Percentiles rank a stretch among this genome's conserved stretches.
Evolutionary conservation across 1,140 invertebrate genomes (phyloP).

Genomic region (Frieseomelitta varia): DNA sequence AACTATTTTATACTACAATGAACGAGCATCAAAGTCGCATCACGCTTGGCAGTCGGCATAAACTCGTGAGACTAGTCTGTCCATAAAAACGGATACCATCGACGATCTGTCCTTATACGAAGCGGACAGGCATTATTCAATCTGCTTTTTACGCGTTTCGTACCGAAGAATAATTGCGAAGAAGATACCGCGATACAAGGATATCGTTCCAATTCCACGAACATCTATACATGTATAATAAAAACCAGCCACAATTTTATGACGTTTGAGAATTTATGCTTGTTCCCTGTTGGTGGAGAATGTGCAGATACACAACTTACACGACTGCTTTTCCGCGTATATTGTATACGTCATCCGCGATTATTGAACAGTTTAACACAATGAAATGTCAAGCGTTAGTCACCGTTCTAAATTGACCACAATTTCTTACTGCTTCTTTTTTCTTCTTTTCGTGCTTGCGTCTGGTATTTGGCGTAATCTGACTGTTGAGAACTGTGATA

Average conservation of each 20-base stretch:
- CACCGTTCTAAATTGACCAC: background rate
- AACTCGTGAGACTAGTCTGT: background rate
- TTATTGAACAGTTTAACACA: constrained; percentile 10
- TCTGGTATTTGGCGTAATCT: background rate
- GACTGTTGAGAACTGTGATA: background rate
- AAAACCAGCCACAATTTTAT: background rate
- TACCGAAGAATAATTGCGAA: constrained; percentile 20
- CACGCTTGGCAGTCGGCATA: background rate
- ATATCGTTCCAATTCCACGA: constrained; percentile 21
- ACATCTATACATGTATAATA: constrained; percentile 2
- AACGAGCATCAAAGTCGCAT: background rate
- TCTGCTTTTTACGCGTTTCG: background rate
- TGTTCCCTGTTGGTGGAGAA: background rate
- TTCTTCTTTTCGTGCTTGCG: background rate
- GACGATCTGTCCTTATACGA: constrained; percentile 30
- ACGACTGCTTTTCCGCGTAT: constrained; percentile 9
- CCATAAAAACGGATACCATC: background rate
- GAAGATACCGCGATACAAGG: constrained; percentile 19
- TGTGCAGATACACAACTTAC: background rate
- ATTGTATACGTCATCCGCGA: constrained; percentile 10
- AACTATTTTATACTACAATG: background rate
- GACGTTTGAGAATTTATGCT: background rate
- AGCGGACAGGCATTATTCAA: constrained; percentile 5
- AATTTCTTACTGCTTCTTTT: background rate
- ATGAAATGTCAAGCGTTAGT: constrained; percentile 19